Evolutionary conservation across 2,113 vertebrate species (phyloP).

Genomic region (Carassius carassius): DNA sequence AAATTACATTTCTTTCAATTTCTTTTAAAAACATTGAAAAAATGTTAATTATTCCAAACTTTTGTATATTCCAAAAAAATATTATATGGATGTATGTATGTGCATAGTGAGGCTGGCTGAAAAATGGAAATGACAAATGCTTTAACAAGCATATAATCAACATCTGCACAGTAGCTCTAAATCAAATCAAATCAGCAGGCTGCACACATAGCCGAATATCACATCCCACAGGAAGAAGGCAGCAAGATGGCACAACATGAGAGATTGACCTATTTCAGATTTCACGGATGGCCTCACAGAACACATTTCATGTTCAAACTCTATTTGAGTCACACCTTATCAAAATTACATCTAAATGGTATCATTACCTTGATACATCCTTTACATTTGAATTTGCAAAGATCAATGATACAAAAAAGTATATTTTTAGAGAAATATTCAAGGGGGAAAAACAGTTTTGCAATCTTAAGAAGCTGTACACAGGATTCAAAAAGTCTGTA

Average conservation of each 20-base stretch:
- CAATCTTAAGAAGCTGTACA: background rate
- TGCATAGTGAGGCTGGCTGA: background rate
- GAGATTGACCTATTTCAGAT: slow-evolving; percentile 46
- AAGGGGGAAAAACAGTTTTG: background rate
- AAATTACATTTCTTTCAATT: too few species aligned
- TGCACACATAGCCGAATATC: slow-evolving; percentile 22
- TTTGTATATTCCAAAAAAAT: too few species aligned
- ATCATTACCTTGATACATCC: background rate
- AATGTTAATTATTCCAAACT: too few species aligned
- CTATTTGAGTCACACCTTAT: slow-evolving; percentile 12
- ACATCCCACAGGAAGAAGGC: slow-evolving; percentile 9
- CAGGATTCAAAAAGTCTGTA: slow-evolving; percentile 13
- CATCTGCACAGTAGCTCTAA: slow-evolving; percentile 1
- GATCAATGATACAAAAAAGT: background rate
- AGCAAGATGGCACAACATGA: slow-evolving; percentile 12
- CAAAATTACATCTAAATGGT: slow-evolving; percentile 21
- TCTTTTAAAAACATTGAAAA: too few species aligned
- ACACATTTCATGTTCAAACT: slow-evolving; percentile 32
- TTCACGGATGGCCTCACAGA: slow-evolving; percentile 36
- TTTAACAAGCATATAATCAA: background rate
- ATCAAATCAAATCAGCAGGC: slow-evolving; percentile 6
- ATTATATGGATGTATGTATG: background rate
- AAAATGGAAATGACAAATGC: background rate
- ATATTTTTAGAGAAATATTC: background rate
- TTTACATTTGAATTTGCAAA: background rate